phyloP scores from a whole-genome alignment of 2,888 invertebrate genomes.

The Catocala fraxini region DNA sequence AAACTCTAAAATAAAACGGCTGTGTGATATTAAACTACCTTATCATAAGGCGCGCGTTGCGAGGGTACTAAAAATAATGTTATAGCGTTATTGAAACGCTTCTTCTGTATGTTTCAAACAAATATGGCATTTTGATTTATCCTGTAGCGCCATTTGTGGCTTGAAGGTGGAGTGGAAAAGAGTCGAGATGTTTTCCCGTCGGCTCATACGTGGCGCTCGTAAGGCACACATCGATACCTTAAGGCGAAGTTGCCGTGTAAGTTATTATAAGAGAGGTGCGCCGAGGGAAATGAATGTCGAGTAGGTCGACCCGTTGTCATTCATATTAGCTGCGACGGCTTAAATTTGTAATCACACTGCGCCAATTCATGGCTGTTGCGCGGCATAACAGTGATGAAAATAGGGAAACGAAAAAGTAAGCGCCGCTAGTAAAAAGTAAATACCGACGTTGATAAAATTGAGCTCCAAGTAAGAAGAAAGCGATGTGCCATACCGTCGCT shows the following conservation, averaged over 20 bases:
- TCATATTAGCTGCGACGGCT: constrained; percentile 86
- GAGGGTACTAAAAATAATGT: constrained; percentile 28
- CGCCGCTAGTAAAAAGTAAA: constrained; percentile 65
- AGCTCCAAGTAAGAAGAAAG: constrained; percentile 58
- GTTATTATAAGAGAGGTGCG: constrained; percentile 87
- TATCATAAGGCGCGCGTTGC: constrained; percentile 45
- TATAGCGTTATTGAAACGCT: constrained; percentile 32
- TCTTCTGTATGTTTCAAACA: constrained; percentile 11
- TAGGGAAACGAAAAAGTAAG: constrained; percentile 67
- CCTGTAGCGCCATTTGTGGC: constrained; percentile 16
- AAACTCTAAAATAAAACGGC: constrained; percentile 59
- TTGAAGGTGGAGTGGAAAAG: constrained; percentile 2
- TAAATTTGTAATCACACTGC: constrained; percentile 85
- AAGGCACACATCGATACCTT: constrained; percentile 72
- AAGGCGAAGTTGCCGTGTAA: constrained; percentile 83
- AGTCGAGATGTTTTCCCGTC: constrained; percentile 21
- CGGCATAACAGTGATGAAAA: constrained; percentile 65
- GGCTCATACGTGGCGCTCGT: constrained; percentile 21
- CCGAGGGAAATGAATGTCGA: constrained; percentile 87
- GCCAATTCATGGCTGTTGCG: constrained; percentile 74
- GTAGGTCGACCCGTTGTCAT: constrained; percentile 86
- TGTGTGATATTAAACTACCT: constrained; percentile 57
- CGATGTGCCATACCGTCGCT: constrained; percentile 52
- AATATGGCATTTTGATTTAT: constrained; percentile 17
- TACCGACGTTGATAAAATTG: constrained; percentile 65